Conservation (phyloP, 2,113 vertebrate species). For the Dasyurus viverrinus region DNA sequence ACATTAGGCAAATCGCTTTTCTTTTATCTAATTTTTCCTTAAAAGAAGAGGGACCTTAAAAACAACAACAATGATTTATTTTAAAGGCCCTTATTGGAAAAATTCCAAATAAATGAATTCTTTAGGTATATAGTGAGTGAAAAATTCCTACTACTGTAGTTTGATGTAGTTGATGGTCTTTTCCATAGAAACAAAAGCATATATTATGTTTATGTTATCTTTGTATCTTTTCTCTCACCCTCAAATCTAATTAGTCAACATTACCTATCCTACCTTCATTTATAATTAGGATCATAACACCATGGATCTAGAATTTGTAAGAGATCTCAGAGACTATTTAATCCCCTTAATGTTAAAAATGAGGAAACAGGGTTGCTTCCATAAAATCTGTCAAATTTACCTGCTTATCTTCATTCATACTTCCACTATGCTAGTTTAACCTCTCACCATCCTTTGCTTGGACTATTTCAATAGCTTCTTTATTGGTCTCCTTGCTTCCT, state of each 20-base stretch:
- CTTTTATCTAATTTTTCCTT: neutral
- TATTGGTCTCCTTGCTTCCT: neutral
- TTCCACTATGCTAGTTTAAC: neutral
- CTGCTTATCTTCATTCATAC: neutral
- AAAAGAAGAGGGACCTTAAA: neutral
- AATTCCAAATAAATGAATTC: slow-evolving; percentile 43
- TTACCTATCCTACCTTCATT: neutral
- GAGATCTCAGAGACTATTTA: neutral
- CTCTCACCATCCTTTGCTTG: neutral
- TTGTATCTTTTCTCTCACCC: neutral
- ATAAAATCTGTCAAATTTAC: neutral
- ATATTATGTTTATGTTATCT: slow-evolving; percentile 31
- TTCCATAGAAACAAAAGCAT: slow-evolving; percentile 32
- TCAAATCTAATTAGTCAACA: neutral
- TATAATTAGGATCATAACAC: neutral
- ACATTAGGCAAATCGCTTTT: neutral
- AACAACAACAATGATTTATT: neutral
- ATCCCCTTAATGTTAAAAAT: neutral
- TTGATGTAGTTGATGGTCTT: slow-evolving; percentile 27
- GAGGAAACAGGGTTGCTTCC: neutral
- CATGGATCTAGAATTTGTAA: neutral
- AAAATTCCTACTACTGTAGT: slow-evolving; percentile 6
- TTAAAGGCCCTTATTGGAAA: neutral
- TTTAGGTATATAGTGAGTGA: slow-evolving; percentile 28
- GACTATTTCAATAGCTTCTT: neutral